These are phyloP conservation scores for Leptoclinus maculatus DNA, from an alignment of 2,797 vertebrate species.

Conservation along the genomic window DNA sequence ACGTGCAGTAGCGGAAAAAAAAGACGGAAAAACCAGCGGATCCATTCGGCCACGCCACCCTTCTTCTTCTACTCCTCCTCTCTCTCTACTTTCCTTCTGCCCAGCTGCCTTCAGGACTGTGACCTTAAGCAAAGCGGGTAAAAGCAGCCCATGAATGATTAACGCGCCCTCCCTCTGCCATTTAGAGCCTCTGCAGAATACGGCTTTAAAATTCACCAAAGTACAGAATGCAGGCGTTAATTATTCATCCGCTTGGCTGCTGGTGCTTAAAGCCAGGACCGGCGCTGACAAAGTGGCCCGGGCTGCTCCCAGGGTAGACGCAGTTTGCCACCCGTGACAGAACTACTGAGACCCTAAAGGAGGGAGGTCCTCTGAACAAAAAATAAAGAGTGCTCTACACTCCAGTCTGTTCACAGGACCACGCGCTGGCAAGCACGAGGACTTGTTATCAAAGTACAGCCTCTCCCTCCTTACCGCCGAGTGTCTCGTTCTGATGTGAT, in stretches of 20 bases:
- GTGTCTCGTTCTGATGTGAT: slow-evolving; percentile 31
- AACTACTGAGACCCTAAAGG: slow-evolving; percentile 40
- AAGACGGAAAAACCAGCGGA: slow-evolving; percentile 12
- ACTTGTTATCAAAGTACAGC: slow-evolving; percentile 13
- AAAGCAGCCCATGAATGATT: slow-evolving; percentile 86
- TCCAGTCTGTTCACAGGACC: slow-evolving; percentile 1
- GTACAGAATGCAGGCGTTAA: slow-evolving; percentile 83
- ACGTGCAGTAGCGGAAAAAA: background rate
- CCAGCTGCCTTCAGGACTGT: slow-evolving; percentile 71
- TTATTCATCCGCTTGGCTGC: slow-evolving; percentile 81
- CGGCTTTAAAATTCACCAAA: slow-evolving; percentile 84
- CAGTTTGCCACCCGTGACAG: slow-evolving; percentile 64
- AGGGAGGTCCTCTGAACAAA: slow-evolving; percentile 9
- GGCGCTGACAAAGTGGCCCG: slow-evolving; percentile 75
- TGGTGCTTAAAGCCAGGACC: slow-evolving; percentile 55
- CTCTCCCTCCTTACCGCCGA: background rate
- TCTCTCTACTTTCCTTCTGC: slow-evolving; percentile 42
- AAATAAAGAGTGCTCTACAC: background rate
- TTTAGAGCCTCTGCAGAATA: slow-evolving; percentile 84
- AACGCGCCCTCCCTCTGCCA: slow-evolving; percentile 74
- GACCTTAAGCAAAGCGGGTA: slow-evolving; percentile 81
- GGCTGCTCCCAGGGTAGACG: slow-evolving; percentile 53
- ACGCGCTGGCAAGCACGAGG: background rate
- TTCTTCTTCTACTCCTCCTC: slow-evolving; percentile 21
- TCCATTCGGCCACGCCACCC: slow-evolving; percentile 23